Evolutionary conservation across 2,113 vertebrate genomes (phyloP), one percentile per base, ranked within the genome.

Genomic region (Engraulis encrasicolus): DNA sequence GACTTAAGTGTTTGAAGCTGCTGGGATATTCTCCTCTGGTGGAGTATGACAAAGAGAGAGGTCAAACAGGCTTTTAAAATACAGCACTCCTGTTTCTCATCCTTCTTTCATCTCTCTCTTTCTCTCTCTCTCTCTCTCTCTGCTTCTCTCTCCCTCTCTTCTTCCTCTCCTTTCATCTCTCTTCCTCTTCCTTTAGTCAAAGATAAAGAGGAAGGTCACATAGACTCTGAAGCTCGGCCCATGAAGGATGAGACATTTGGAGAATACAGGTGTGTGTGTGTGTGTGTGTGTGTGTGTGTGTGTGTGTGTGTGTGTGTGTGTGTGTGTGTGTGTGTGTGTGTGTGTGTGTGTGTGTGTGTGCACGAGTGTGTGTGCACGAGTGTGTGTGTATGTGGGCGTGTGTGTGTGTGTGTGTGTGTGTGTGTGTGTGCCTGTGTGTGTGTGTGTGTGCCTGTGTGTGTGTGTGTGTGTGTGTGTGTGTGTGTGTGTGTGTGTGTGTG

Each of bases 201-300:
- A 94, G 97, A 97, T 85, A 98, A 98, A 91, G 97, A 98, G 80
- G 97, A 97, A 37, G 95, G 96, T 1, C 97, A 97, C n/a, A 95
- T 96, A 91, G 97, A 98, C 89, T 98, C 97, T 0, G 97, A 98
- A 88, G 96, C 95, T 0, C 93, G 97, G 20, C 97, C 97, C 0
- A 98, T 98, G 95, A 98, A 98, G 92, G 97, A 98, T 0, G 97
- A 98, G 90, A 96, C 96, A 0, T 98, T 98, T 4, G 97, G 97
- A 83, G 97, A 97, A 88, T 98, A 98, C 95, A 98, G 97, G 97
- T 98, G 91, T 82, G 94, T 89, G 54, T 9, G n/a, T 1, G 3
- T 52, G 27, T 50, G n/a, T n/a, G n/a, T n/a, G n/a, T n/a, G n/a
- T n/a, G n/a, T n/a, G n/a, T n/a, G n/a, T n/a, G n/a, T n/a, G n/a